A percentile compares a stretch with the other conserved stretches of the same genome.
phyloP scores from a whole-genome alignment of 2,113 vertebrate genomes.

The Leucopsar rothschildi region DNA sequence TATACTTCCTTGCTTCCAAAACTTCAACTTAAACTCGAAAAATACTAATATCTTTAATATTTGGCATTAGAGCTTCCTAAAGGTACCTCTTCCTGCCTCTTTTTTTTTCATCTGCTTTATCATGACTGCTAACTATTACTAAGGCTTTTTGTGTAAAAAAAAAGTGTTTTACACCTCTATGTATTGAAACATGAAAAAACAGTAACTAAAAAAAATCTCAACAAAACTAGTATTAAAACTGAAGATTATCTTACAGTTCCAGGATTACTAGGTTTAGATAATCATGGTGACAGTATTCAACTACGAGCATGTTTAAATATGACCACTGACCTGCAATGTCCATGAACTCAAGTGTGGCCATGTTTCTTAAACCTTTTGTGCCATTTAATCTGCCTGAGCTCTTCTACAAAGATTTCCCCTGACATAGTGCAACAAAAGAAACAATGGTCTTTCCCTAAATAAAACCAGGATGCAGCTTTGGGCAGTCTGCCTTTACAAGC shows the following conservation, averaged over 20 bases:
- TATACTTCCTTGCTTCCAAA: not conserved
- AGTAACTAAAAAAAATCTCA: not conserved
- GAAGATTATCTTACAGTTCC: not conserved
- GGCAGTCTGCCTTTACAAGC: conserved; percentile 29
- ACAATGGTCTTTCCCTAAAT: conserved; percentile 46
- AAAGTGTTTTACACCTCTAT: not conserved
- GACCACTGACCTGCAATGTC: not conserved
- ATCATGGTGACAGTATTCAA: not conserved
- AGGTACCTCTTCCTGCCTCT: not conserved
- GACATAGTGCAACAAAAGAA: conserved; percentile 53
- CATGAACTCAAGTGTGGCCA: not conserved
- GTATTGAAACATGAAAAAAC: not conserved
- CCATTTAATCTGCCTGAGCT: conserved; percentile 41
- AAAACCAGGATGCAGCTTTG: not conserved
- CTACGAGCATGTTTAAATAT: not conserved
- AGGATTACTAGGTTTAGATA: not conserved
- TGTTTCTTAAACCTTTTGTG: conserved; percentile 38
- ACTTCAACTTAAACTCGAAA: not conserved
- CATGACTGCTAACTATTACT: not conserved
- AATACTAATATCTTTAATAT: not conserved
- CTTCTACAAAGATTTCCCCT: conserved; percentile 33
- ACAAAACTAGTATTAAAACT: not conserved
- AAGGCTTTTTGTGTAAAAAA: not conserved
- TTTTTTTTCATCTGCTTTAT: not conserved
- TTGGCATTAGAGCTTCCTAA: not conserved